Evolutionary conservation across 2,113 vertebrate species (phyloP), one percentile per base, ranked within the genome.

Genomic region (Saguinus imperator): DNA sequence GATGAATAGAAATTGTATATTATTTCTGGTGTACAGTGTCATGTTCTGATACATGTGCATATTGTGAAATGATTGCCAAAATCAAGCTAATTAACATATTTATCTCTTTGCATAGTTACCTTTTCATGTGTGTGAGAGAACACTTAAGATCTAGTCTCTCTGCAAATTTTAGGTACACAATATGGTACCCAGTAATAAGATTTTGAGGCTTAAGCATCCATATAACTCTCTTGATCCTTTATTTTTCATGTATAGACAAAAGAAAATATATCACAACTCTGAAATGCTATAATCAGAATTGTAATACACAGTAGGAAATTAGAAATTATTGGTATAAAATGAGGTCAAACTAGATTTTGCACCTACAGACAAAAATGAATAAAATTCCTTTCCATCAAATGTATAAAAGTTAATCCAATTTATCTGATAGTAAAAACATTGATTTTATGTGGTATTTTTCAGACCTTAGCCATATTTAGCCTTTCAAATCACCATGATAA

Each of bases 301-400:
- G 45, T 37, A 91, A 94, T 45, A 68, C 8, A 35, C 29, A 87
- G 57, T 23, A 92, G 55, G 45, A 96, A 92, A 57, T 79, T 16
- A 80, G 64, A 97, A 35, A 75, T n/a, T 61, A 75, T 25, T 64
- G n/a, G 80, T 43, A 64, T 40, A 92, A 88, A 92, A n/a, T 84
- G 68, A 6, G 75, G 18, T 64, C 18, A 4, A 85, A 55, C 77
- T 52, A 94, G 29, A 25, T 52, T 81, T 91, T n/a, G 0, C 23
- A 77, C 7, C 52, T 72, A 61, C 45, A 64, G 61, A 81, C 23
- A 88, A 94, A 94, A 87, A 80, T 83, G 40, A 76, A 68, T 68
- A 89, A 52, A 90, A 18, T 50, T 57, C 3, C 18, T 94, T 92
- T 55, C 27, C 16, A 43, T 79, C 37, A 90, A 87, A 76, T 82